Conservation (phyloP, 2,888 invertebrate species). For the Macrophya annulata region DNA sequence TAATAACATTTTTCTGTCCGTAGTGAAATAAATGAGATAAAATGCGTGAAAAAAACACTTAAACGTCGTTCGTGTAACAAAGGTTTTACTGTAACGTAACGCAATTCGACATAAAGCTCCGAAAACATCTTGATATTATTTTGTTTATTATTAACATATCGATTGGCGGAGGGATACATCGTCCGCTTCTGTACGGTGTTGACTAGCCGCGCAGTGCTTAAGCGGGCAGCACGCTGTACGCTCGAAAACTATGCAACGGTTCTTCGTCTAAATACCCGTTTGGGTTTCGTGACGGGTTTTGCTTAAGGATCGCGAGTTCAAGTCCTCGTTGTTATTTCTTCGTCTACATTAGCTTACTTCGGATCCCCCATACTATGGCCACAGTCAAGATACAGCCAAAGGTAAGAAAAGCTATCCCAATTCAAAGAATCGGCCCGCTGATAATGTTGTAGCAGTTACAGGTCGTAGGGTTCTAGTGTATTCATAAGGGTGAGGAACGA, state of each 20-base stretch:
- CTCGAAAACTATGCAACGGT: slow-evolving; percentile 45
- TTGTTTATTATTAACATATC: slow-evolving; percentile 49
- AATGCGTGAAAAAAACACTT: slow-evolving; percentile 28
- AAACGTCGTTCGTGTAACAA: background rate
- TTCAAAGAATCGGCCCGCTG: background rate
- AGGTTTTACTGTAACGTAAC: background rate
- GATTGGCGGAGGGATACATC: slow-evolving; percentile 49
- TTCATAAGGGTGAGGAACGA: slow-evolving; percentile 4
- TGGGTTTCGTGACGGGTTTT: background rate
- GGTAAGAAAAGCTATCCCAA: slow-evolving; percentile 42
- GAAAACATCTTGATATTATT: background rate
- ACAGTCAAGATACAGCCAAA: slow-evolving; percentile 57
- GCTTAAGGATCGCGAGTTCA: background rate
- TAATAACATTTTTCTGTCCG: background rate
- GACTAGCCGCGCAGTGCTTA: slow-evolving; percentile 30
- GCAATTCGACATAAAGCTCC: background rate
- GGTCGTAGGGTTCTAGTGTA: slow-evolving; percentile 15
- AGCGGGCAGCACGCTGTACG: slow-evolving; percentile 34
- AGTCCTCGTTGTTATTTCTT: background rate
- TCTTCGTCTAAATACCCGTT: background rate
- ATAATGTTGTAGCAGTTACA: background rate
- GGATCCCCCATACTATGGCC: slow-evolving; percentile 47
- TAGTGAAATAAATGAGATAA: background rate
- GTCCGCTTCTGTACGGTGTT: slow-evolving; percentile 9
- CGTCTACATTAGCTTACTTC: background rate